A percentile compares a stretch with the other conserved stretches of the same genome.
Evolutionary conservation across 2,113 vertebrate species (phyloP).

Genomic region (Pycnonotus jocosus): DNA sequence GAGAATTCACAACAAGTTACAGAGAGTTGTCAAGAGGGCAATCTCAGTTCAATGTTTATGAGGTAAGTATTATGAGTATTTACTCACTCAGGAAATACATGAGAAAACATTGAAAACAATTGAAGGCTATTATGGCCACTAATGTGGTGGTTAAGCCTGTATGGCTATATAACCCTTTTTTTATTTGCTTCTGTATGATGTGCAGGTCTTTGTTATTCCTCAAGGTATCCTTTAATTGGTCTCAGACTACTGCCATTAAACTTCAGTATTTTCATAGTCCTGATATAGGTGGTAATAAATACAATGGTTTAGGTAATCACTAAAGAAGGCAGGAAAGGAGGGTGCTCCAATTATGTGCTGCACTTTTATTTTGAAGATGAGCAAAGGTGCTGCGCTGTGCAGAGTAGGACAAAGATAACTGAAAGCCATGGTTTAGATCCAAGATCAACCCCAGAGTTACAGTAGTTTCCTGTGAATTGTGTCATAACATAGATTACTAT

Average conservation of each 20-base stretch:
- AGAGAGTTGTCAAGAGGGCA: slow-evolving; percentile 93
- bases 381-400: neutral
- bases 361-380: neutral
- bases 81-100: neutral
- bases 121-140: neutral
- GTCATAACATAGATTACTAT: neutral
- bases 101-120: neutral
- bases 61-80: slow-evolving; percentile 73
- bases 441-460: neutral
- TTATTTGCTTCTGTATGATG: neutral
- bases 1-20: slow-evolving; percentile 97
- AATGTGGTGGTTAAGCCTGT: neutral
- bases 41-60: slow-evolving; percentile 96
- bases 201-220: neutral
- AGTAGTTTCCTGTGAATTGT: neutral
- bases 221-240: neutral
- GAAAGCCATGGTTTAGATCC: neutral
- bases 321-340: neutral
- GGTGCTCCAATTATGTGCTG: neutral
- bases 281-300: neutral
- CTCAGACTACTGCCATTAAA: neutral
- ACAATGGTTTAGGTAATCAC: neutral
- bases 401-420: neutral
- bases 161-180: neutral
- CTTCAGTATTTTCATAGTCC: neutral